Conservation (phyloP, 2,113 vertebrate genomes). For the Hemicordylus capensis region DNA sequence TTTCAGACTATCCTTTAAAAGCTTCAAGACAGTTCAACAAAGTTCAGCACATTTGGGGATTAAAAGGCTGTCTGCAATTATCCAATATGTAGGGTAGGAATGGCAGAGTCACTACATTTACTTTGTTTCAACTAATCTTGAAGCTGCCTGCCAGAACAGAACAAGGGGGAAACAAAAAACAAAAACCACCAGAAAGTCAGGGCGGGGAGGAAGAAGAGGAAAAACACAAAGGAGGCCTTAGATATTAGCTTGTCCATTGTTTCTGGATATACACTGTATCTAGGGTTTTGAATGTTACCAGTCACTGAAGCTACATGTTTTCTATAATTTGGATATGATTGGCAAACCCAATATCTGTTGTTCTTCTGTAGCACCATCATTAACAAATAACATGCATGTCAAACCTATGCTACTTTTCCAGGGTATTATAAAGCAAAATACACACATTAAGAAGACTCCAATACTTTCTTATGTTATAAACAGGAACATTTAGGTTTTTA, state of each 20-base stretch:
- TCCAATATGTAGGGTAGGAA: background rate
- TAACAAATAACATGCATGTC: background rate
- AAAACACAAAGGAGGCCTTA: background rate
- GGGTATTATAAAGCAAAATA: background rate
- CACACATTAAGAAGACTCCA: background rate
- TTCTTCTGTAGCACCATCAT: background rate
- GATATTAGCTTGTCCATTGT: background rate
- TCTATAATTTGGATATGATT: no score
- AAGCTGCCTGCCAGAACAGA: background rate
- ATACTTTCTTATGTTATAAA: background rate
- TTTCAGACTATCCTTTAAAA: background rate
- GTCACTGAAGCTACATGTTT: background rate
- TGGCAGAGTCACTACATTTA: background rate
- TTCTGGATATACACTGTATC: background rate
- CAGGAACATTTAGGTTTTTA: background rate
- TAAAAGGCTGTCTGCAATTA: background rate
- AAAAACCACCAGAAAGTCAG: no score
- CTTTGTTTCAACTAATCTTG: background rate
- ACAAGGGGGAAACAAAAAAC: slow-evolving; percentile 4
- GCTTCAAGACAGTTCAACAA: background rate
- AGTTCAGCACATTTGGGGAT: background rate
- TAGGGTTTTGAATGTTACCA: background rate
- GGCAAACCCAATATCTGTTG: background rate
- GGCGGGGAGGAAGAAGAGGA: background rate
- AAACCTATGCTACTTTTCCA: background rate